Conservation (phyloP, 2,888 invertebrate species). For the Cordylochernes scorpioides region DNA sequence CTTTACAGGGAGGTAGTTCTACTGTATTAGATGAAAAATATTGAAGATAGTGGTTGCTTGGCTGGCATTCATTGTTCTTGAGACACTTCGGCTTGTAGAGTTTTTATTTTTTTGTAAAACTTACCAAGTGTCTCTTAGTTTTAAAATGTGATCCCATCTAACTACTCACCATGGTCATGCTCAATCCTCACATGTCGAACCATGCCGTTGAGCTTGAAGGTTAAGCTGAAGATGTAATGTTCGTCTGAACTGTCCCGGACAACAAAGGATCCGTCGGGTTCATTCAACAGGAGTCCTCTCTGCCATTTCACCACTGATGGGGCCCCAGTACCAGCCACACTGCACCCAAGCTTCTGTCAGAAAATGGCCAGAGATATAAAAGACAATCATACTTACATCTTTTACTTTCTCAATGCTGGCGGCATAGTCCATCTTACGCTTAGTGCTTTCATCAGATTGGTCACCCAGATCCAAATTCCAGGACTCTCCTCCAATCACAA, state of each 20-base stretch:
- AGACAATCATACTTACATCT: constrained; percentile 64
- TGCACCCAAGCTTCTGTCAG: constrained; percentile 4
- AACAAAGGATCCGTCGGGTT: constrained; percentile 77
- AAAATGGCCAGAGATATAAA: too few species aligned
- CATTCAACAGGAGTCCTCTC: constrained; percentile 67
- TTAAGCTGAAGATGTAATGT: constrained; percentile 76
- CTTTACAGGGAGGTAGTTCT: too few species aligned
- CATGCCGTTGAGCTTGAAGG: constrained; percentile 65
- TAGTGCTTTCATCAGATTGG: constrained; percentile 5
- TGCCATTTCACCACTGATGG: constrained; percentile 63
- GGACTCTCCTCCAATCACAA: background rate
- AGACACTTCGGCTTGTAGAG: too few species aligned
- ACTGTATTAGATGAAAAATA: too few species aligned
- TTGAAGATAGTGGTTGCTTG: too few species aligned
- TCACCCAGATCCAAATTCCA: background rate
- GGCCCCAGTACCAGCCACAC: constrained; percentile 78
- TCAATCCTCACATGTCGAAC: constrained; percentile 75
- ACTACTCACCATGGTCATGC: constrained; percentile 55
- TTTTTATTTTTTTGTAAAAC: too few species aligned
- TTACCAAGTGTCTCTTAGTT: too few species aligned
- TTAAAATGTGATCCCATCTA: too few species aligned
- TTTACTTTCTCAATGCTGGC: constrained; percentile 76
- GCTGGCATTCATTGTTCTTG: too few species aligned
- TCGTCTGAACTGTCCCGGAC: constrained; percentile 79
- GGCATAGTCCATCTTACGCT: constrained; percentile 37